Base-by-base conservation (phyloP, 2,888 invertebrate genomes). In the Nomada flava region DNA sequence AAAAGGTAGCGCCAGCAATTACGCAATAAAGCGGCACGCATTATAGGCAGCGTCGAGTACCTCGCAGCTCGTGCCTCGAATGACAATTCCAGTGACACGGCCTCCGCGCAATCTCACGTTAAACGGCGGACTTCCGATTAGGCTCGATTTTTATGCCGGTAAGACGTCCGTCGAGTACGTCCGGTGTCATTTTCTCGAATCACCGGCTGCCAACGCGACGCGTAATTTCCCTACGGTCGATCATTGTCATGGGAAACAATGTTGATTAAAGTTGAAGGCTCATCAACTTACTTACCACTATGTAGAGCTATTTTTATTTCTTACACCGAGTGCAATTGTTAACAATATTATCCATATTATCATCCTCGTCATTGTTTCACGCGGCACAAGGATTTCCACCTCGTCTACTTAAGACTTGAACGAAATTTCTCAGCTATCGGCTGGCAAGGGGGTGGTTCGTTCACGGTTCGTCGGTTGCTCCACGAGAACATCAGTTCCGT, bases 111-210 rank as follows among this genome's bases (percentile, higher is more conserved):
- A 83, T 79, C 79, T 63, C 73, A 68, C 75, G 69, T 76, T 83
- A 82, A 77, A 75, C 79, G 73, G 53, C 75, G 52, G 79, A 84
- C 82, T 86, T 86, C 82, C 87, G 86, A 82, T 86, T 86, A 79
- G 76, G 70, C 80, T 76, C 69, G 75, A 76, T 79, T 82, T 75
- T 86, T 77, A 84, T 79, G 55, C 76, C 76, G 71, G 60, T 68
- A 62, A 74, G 78, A 81, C 81, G 53, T 68, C 72, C 67, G 83
- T 53, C 63, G 74, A 68, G 68, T 76, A 59, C 73, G 73, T 75
- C 77, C 79, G 85, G 71, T 76, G 71, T 20, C 75, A 79, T 75
- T 80, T 82, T 52, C 71, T 73, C 76, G 67, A 77, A 75, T 70
- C 63, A 55, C 50, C 26, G 62, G 20, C 60, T 15, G 23, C 29